Conservation (phyloP, 2,888 invertebrate species). For the Synanthedon vespiformis region DNA sequence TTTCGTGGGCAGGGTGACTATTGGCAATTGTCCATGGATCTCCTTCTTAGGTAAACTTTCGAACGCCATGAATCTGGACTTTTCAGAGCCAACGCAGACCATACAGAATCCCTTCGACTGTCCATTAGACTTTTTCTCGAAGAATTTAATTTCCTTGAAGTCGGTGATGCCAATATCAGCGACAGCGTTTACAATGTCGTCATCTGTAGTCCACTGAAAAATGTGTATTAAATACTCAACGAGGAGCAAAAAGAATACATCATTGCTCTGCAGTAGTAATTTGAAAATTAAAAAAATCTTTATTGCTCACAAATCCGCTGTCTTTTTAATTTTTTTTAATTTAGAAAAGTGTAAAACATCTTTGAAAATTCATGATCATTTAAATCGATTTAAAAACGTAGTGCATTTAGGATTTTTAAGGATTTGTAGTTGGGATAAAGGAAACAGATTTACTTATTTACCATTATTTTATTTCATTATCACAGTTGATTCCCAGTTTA, state of each 20-base stretch:
- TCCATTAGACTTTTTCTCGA: constrained; percentile 98
- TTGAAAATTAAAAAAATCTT: not conserved
- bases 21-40: constrained; percentile 94
- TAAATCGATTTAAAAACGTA: too few species aligned
- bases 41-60: constrained; percentile 96
- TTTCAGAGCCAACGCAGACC: constrained; percentile 92
- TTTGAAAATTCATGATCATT: too few species aligned
- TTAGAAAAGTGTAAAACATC: too few species aligned
- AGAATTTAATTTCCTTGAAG: constrained; percentile 98
- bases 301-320: too few species aligned
- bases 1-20: constrained; percentile 95
- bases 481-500: constrained; percentile 29
- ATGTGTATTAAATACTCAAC: constrained; percentile 17
- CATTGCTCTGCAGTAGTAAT: constrained; percentile 3
- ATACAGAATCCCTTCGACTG: constrained; percentile 99
- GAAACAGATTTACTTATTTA: constrained; percentile 57
- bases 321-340: too few species aligned
- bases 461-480: constrained; percentile 55
- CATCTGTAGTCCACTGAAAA: constrained; percentile 97
- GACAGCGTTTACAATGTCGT: constrained; percentile 93
- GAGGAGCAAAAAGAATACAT: constrained; percentile 7
- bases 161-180: constrained; percentile 90
- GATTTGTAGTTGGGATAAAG: constrained; percentile 48
- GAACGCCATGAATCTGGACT: constrained; percentile 88
- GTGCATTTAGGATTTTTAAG: not conserved